Base-by-base conservation (phyloP, 2,797 vertebrate species). In the Iguana delicatissima region DNA sequence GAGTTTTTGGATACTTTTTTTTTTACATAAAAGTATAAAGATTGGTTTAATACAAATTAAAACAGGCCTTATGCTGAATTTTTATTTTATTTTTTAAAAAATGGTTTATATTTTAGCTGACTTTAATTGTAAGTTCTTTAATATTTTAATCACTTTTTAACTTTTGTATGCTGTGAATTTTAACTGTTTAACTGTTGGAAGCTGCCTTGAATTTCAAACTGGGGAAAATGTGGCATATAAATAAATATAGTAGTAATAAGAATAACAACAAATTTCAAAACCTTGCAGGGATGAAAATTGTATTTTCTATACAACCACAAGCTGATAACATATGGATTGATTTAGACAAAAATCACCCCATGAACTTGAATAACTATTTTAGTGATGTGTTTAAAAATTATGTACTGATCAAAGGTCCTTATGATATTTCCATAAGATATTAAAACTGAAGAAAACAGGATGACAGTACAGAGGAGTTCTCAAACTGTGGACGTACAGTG, bases 11-110 rank as follows among this genome's bases (percentile, higher is more conserved):
- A 86, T 86, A 77, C 87, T 80, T 94, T 46, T 80, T 93, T 95
- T 94, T 76, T 80, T 92, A 85, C 8, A 93, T 80, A 62, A 92
- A 84, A 93, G 83, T 82, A 73, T 72, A 82, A 90, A 91, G 82
- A 90, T 79, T 0, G 83, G 69, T 29, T 10, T 38, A 89, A 77
- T 72, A 84, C 29, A 94, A 90, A 88, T 93, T 92, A 88, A 57
- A 88, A 10, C 64, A 69, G 26, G 26, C 24, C 1, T 26, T 69
- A 9, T 67, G 7, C 24, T 67, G 26, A 24, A 10, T 26, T 24
- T 69, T 69, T 29, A 26, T 69, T 69, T 69, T 26, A 69, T 69
- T 79, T 20, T 76, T 74, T 35, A 46, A 46, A 46, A 72, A 72
- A 89, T 91, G 32, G 93, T 92, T 81, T 94, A 77, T 62, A 10